phyloP scores from a whole-genome alignment of 1,140 invertebrate species.

The Brachionus paranguensis region DNA sequence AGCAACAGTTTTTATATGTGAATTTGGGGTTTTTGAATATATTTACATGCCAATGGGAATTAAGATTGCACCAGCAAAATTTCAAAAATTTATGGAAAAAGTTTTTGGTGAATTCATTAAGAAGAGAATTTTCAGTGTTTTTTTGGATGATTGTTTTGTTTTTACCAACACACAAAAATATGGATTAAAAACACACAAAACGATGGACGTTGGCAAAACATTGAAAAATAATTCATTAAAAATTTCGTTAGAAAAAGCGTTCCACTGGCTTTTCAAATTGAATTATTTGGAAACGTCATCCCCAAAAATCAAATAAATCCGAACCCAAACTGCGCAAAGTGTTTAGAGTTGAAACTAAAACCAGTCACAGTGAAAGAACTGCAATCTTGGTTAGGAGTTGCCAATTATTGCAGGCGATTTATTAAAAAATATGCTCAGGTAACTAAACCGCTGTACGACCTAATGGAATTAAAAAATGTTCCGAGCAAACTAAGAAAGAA shows the following conservation, averaged over 20 bases:
- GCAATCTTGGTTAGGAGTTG: constrained; percentile 46
- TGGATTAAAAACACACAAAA: constrained; percentile 1
- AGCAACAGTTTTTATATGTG: neutral
- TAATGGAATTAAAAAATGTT: neutral
- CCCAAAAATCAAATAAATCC: neutral
- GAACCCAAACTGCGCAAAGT: neutral
- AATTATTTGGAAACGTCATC: neutral
- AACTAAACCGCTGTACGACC: constrained; percentile 41
- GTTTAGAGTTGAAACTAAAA: neutral
- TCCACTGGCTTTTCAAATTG: neutral
- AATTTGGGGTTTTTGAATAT: neutral
- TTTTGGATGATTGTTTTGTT: neutral
- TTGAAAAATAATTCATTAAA: neutral
- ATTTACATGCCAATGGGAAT: neutral
- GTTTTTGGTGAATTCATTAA: constrained; percentile 1
- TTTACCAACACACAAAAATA: constrained; percentile 12
- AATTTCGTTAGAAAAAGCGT: neutral
- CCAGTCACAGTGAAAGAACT: constrained; percentile 24
- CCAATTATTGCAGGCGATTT: constrained; percentile 46
- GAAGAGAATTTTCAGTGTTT: neutral
- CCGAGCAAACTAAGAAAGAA: neutral
- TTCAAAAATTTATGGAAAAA: neutral
- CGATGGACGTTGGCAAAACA: neutral
- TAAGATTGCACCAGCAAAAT: neutral
- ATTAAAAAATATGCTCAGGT: constrained; percentile 43